Percentiles rank a stretch among this genome's conserved stretches.
These are phyloP conservation scores for Corvus cornix DNA, from an alignment of 2,113 vertebrate species.

Conservation along the genomic window DNA sequence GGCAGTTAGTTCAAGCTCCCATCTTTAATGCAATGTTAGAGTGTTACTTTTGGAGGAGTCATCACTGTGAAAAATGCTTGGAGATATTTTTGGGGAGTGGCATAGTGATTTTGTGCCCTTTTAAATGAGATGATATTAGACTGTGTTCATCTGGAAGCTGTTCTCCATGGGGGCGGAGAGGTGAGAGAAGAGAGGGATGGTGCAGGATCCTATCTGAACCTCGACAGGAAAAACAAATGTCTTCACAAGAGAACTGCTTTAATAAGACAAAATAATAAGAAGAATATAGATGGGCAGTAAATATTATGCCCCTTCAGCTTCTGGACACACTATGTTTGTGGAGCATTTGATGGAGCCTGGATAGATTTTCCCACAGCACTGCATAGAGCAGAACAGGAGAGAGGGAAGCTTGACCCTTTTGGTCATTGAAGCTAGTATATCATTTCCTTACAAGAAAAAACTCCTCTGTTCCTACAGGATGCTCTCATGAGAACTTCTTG, in stretches of 20 bases:
- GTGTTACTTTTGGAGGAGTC: background rate
- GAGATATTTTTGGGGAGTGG: background rate
- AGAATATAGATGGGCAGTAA: background rate
- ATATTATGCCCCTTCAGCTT: background rate
- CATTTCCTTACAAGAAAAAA: background rate
- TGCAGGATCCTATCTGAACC: background rate
- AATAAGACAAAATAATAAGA: background rate
- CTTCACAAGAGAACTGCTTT: background rate
- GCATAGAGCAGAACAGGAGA: background rate
- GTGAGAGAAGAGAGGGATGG: background rate
- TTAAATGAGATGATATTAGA: background rate
- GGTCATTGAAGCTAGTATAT: background rate
- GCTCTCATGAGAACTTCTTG: background rate
- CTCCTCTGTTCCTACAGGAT: background rate
- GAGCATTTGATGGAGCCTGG: background rate
- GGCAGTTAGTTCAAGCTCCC: background rate
- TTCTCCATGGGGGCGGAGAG: accelerated
- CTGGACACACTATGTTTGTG: accelerated
- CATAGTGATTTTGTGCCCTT: background rate
- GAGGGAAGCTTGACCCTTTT: background rate
- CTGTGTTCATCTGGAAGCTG: background rate
- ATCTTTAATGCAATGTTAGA: background rate
- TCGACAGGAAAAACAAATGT: background rate
- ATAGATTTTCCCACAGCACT: background rate
- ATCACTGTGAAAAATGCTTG: background rate